Evolutionary conservation across 2,888 invertebrate genomes (phyloP), one percentile per base, ranked within the genome.

Genomic region (Liopterus haemorrhoidalis): DNA sequence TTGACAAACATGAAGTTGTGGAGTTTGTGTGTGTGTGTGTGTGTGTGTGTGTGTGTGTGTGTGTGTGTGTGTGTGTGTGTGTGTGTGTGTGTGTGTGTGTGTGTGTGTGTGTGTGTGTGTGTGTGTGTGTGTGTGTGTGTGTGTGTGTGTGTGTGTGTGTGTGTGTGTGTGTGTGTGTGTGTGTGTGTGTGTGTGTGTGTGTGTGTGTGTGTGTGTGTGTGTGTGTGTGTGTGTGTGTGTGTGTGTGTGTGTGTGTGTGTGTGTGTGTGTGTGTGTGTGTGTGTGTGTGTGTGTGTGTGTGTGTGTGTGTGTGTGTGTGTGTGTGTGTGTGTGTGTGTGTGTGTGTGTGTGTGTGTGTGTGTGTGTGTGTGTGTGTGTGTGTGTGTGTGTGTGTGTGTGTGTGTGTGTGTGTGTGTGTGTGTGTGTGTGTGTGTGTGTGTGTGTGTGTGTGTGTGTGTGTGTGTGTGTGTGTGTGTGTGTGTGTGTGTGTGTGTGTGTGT

Each of bases 61-160:
- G 30, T 30, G 30, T 30, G 30, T 30, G 30, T 30, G 30, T 30
- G 30, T 30, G 30, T 30, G 30, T 30, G 30, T 30, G 30, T 30
- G 30, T 30, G 30, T 30, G 30, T 30, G 30, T 30, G 30, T 30
- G 30, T 30, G 30, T 30, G 30, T 30, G 30, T n/a, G 30, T 30
- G 30, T 30, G 30, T 30, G 30, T 30, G 30, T 30, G 30, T 30
- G 30, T 30, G 30, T 30, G 30, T 30, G 30, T 30, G 30, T 30
- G 30, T 30, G 30, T 30, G 30, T 30, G 30, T 30, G 30, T 30
- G 30, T 30, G 30, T 30, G 30, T 30, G 30, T 11, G 30, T 30
- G 30, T 11, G 30, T 30, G 30, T 30, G 30, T 11, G 30, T 30
- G 30, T 30, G 30, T 11, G 30, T 30, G 30, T 30, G 30, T 11